Percentiles rank a stretch among this genome's conserved stretches.
Evolutionary conservation across 1,140 invertebrate genomes (phyloP).

Genomic region (Antheraea pernyi): DNA sequence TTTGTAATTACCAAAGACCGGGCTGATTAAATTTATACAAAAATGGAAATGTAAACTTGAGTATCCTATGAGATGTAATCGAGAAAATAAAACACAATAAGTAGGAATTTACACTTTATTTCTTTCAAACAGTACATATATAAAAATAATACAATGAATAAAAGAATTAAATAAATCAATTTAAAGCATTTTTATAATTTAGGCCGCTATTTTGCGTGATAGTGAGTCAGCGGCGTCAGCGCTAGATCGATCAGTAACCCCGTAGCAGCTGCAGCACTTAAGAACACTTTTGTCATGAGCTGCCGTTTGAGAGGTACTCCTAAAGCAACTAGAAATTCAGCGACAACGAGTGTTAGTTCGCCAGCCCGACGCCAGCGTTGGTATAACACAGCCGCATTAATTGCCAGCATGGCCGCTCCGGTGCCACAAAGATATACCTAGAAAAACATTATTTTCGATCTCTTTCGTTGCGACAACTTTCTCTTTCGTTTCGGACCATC

Average conservation of each 20-base stretch:
- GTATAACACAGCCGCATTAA: constrained; percentile 48
- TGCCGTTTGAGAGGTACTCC: constrained; percentile 51
- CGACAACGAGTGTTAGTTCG: constrained; percentile 50
- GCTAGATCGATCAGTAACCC: constrained; percentile 38
- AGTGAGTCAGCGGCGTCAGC: constrained; percentile 3
- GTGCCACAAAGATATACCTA: constrained; percentile 46
- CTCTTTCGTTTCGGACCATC: no score
- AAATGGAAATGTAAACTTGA: no score
- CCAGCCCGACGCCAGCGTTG: constrained; percentile 43
- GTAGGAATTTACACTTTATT: no score
- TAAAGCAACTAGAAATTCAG: constrained; percentile 46
- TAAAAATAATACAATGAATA: not conserved
- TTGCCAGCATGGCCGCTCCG: constrained; percentile 37
- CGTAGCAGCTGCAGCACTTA: constrained; percentile 33
- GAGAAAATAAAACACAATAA: no score
- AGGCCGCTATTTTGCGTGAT: not conserved
- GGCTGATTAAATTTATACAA: no score
- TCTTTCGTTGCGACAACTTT: no score
- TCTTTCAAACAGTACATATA: no score
- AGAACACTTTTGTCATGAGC: constrained; percentile 38
- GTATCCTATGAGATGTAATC: no score
- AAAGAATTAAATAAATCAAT: not conserved
- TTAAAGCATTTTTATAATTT: no score
- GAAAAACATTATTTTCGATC: not conserved
- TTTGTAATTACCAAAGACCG: no score